phyloP scores from a whole-genome alignment of 1,140 invertebrate species.

The Ganaspis sp. region DNA sequence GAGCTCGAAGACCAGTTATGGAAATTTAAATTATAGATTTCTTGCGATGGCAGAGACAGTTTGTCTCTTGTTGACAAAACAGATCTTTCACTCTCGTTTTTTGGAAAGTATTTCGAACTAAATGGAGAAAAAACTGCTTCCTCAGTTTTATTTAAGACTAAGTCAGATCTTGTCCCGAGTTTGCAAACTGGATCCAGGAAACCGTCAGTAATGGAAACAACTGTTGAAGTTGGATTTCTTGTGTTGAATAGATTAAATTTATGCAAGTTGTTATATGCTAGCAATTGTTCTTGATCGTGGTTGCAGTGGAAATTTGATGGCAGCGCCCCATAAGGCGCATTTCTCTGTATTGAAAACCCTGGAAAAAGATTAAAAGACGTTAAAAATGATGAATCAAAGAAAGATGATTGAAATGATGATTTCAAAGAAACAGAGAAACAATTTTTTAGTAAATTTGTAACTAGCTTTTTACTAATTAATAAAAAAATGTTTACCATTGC shows the following conservation, averaged over 20 bases:
- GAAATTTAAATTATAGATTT: neutral
- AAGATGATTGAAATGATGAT: too few relatives aligned
- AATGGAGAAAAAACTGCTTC: neutral
- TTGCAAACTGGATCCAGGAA: neutral
- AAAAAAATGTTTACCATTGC: constrained; percentile 58
- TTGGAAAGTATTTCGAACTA: neutral
- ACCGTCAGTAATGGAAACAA: neutral
- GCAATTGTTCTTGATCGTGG: constrained; percentile 55
- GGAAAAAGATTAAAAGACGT: constrained; percentile 36
- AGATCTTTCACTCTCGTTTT: neutral
- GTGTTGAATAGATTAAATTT: neutral
- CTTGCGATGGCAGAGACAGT: neutral
- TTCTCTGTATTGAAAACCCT: constrained; percentile 65
- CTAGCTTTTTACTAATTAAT: constrained; percentile 30
- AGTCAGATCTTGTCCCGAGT: neutral
- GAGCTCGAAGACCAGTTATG: neutral
- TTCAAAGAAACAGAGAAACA: too few relatives aligned
- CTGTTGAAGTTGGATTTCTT: neutral
- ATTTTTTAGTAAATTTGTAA: too few relatives aligned
- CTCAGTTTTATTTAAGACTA: neutral
- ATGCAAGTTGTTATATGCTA: constrained; percentile 56
- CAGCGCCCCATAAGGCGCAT: constrained; percentile 69
- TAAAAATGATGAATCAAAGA: neutral
- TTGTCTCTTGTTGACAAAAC: neutral
- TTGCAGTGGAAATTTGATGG: constrained; percentile 61